phyloP scores from a whole-genome alignment of 2,113 vertebrate genomes.

The Pluvialis apricaria region DNA sequence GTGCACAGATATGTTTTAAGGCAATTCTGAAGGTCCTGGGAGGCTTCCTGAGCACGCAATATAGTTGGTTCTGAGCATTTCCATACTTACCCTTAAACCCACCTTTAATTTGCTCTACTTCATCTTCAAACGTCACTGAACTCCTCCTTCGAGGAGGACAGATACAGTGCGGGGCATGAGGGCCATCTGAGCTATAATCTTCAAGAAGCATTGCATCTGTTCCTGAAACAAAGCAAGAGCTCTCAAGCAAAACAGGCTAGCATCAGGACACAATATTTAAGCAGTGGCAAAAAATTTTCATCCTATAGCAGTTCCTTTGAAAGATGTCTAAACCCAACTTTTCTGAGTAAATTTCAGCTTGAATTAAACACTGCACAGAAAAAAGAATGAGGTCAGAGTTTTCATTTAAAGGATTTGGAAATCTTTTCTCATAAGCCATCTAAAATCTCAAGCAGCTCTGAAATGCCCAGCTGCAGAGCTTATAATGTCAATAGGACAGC shows the following conservation, averaged over 20 bases:
- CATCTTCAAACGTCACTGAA: conserved; percentile 96
- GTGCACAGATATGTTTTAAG: not conserved
- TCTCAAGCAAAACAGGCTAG: not conserved
- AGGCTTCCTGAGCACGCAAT: not conserved
- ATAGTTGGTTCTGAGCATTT: not conserved
- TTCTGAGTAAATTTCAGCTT: not conserved
- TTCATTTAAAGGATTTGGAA: not conserved
- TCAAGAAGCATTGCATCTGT: conserved; percentile 96
- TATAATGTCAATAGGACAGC: not conserved
- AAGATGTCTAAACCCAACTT: not conserved
- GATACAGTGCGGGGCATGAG: conserved; percentile 63
- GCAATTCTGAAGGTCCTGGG: not conserved
- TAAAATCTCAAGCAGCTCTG: not conserved
- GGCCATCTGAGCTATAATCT: conserved; percentile 81
- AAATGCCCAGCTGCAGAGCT: not conserved
- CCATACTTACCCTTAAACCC: conserved; percentile 12
- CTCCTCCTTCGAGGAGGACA: conserved; percentile 85
- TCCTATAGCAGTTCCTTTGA: not conserved
- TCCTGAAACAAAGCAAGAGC: conserved; percentile 67
- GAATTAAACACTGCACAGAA: not conserved
- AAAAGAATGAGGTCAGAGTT: not conserved
- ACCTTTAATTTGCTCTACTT: conserved; percentile 92
- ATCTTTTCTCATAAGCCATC: not conserved
- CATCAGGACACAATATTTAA: not conserved
- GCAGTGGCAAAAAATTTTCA: not conserved